Evolutionary conservation across 2,113 vertebrate genomes (phyloP), one percentile per base, ranked within the genome.

Genomic region (Catharus fuscescens): DNA sequence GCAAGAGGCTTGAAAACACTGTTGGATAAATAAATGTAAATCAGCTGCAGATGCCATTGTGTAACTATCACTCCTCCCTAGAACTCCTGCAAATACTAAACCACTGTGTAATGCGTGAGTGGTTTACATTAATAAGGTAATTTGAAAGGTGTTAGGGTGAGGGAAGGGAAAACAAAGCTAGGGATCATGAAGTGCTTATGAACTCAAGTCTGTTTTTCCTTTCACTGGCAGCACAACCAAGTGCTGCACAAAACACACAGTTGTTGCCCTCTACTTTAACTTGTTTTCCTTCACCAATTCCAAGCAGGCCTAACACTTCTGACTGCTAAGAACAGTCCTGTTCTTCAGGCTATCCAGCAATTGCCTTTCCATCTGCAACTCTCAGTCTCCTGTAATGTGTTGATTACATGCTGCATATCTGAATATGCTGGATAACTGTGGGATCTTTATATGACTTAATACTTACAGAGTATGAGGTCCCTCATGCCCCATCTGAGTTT

Each of bases 71-170:
- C n/a, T 74, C 40, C 76, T 88, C 57, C n/a, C 34, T 29, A 64
- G 62, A 94, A 60, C 44, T 80, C 71, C 69, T 67, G 57, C 48
- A 86, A 92, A 92, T 80, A 86, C 61, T 57, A 38, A 78, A 90
- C 1, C 3, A 70, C 54, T 93, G 80, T 71, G 77, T 79, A 89
- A 90, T 36, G 57, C 83, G n/a, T 6, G 3, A 64, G 48, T 69
- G 54, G 45, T 79, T 92, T 91, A 53, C 42, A 5, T 90, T 94
- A 87, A 87, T 79, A 76, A 96, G 89, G 89, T 76, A 87, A 29
- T 91, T 88, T 82, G 81, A 95, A 94, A 92, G 84, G 90, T 96
- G 89, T 87, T 90, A 80, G 85, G 76, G 53, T 90, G 92, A 96
- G 56, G 93, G 95, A 94, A 94, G 76, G 76, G 67, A 90, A 96